Evolutionary conservation across 2,797 vertebrate genomes (phyloP).

Genomic region (Arvicola amphibius): DNA sequence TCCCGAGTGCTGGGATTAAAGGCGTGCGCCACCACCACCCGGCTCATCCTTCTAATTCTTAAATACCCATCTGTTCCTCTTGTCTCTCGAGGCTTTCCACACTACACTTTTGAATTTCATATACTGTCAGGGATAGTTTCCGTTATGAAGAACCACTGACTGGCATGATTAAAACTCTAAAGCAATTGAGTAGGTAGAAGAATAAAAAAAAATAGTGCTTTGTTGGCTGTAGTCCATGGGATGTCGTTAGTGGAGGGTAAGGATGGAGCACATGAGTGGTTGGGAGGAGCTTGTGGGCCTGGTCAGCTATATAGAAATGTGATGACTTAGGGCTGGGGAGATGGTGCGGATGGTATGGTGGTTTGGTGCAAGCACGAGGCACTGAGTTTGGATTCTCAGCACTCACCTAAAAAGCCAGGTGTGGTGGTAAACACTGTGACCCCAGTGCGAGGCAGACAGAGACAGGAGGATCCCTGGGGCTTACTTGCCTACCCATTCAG

Average conservation of each 20-base stretch:
- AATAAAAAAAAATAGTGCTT: neutral
- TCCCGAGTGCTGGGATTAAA: no score
- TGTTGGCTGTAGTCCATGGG: neutral
- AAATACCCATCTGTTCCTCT: conserved; percentile 49
- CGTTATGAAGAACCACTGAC: neutral
- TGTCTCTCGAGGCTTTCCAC: neutral
- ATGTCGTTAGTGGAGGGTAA: neutral
- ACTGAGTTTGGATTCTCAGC: neutral
- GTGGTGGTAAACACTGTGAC: neutral
- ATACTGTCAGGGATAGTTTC: conserved; percentile 15
- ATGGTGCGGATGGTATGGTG: neutral
- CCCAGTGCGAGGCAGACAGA: neutral
- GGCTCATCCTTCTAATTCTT: conserved; percentile 31
- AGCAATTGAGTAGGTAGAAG: neutral
- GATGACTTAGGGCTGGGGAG: neutral
- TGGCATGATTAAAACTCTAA: conserved; percentile 27
- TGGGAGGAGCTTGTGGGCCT: neutral
- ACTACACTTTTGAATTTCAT: conserved; percentile 65
- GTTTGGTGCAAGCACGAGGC: neutral
- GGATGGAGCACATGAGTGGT: neutral
- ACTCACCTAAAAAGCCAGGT: neutral
- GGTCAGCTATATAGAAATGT: neutral
- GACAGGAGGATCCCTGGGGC: neutral
- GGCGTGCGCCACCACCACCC: no score
- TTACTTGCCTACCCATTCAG: no score